Percentiles rank a stretch among this genome's conserved stretches.
phyloP scores from a whole-genome alignment of 1,140 invertebrate genomes.

The Luehdorfia chinensis region DNA sequence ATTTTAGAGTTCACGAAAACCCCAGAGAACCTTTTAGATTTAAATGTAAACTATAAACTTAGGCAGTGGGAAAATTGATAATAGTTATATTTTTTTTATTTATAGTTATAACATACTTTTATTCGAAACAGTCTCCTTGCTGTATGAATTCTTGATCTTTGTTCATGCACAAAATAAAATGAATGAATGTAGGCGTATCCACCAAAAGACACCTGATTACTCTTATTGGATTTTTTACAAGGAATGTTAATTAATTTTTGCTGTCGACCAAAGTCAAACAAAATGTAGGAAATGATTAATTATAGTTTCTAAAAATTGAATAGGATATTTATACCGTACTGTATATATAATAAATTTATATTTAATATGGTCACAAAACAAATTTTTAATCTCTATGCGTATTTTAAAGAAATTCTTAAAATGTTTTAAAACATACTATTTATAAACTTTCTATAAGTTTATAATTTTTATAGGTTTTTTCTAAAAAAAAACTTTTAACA shows the following conservation, averaged over 20 bases:
- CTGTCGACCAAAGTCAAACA: conserved; percentile 64
- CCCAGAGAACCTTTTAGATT: too few relatives aligned
- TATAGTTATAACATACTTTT: too few relatives aligned
- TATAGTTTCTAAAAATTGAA: conserved; percentile 36
- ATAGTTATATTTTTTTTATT: too few relatives aligned
- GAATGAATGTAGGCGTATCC: conserved; percentile 56
- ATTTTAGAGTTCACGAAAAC: too few relatives aligned
- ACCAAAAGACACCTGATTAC: conserved; percentile 50
- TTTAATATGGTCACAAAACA: neutral
- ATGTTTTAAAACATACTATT: too few relatives aligned
- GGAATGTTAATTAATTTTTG: conserved; percentile 67
- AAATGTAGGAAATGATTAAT: conserved; percentile 69
- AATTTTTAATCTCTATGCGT: neutral
- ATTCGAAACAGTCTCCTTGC: too few relatives aligned
- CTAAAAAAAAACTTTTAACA: too few relatives aligned
- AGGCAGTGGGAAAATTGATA: too few relatives aligned
- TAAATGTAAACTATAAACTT: too few relatives aligned
- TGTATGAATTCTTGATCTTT: conserved; percentile 41
- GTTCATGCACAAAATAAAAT: conserved; percentile 57
- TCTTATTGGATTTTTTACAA: conserved; percentile 53
- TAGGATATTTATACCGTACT: neutral
- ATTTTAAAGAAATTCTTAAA: too few relatives aligned
- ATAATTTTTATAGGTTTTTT: too few relatives aligned
- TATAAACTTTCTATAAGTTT: too few relatives aligned
- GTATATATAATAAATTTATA: conserved; percentile 11